Evolutionary conservation across 2,797 vertebrate species (phyloP), one percentile per base, ranked within the genome.

Genomic region (Remorina albescens): DNA sequence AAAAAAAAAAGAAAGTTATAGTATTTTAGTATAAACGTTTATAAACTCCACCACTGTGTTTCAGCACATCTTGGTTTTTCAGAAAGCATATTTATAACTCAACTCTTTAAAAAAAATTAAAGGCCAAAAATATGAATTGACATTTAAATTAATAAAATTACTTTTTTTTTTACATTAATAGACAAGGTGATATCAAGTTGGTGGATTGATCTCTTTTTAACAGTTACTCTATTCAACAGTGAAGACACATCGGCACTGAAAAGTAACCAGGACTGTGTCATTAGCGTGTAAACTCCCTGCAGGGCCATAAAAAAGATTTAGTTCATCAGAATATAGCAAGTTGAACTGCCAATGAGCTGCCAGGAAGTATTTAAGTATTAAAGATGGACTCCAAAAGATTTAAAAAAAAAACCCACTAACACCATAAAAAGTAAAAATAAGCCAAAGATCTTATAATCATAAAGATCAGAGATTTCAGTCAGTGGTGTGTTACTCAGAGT

Each of bases 401-500:
- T 55, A 62, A 25, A 30, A 1, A 4, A 53, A 58, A 65, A 5
- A 59, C 49, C 55, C 16, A 42, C 19, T 18, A 8, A 42, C 19
- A 8, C 8, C 6, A 32, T 32, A 42, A 23, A 34, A 18, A 60
- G 28, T 26, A 4, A 59, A 64, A 81, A 64, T 21, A 50, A 54
- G 54, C 12, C 55, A 51, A 36, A 67, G 9, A 62, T 61, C 2
- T 41, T 8, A 11, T 32, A 42, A 19, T 19, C 34, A 4, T 18
- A 23, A 15, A 60, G 41, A 60, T 26, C 53, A 41, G 46, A 36
- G 59, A 58, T 74, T 65, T 69, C 34, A 32, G n/a, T 71, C 11
- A 7, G 63, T 58, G 83, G 57, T 53, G 41, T 68, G 30, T 80
- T 80, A 8, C 34, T 68, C 42, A 39, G 65, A 76, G 53, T 74